Percentiles rank a stretch among this genome's conserved stretches.
phyloP scores from a whole-genome alignment of 2,888 invertebrate species.

The Parnassius orleans region DNA sequence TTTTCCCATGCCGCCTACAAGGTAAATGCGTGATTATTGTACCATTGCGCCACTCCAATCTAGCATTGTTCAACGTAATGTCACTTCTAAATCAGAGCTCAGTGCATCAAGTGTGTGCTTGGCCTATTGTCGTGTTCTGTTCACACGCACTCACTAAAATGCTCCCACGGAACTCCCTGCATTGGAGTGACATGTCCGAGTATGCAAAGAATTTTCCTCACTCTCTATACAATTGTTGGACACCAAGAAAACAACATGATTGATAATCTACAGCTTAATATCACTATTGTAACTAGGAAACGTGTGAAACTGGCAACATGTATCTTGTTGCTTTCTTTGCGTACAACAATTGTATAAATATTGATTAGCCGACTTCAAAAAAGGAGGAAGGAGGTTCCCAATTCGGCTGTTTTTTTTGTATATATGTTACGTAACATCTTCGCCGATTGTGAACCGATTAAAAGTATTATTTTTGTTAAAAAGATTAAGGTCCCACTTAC shows the following conservation, averaged over 20 bases:
- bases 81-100: conserved; percentile 73
- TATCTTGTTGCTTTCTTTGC: conserved; percentile 6
- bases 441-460: too few species aligned
- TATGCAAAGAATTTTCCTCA: conserved; percentile 41
- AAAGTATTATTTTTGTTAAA: too few species aligned
- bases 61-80: conserved; percentile 71
- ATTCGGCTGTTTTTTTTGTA: too few species aligned
- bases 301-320: too few species aligned
- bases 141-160: conserved; percentile 74
- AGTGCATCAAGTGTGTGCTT: conserved; percentile 60
- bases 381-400: too few species aligned
- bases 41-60: conserved; percentile 58
- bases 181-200: conserved; percentile 40
- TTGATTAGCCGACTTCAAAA: conserved; percentile 10
- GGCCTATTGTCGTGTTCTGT: conserved; percentile 64
- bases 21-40: conserved; percentile 61
- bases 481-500: too few species aligned
- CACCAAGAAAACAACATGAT: conserved; percentile 7
- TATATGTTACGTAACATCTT: too few species aligned
- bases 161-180: conserved; percentile 61
- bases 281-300: conserved; percentile 1
- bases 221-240: conserved; percentile 16
- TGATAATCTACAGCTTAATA: conserved; percentile 5
- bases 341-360: conserved; percentile 14
- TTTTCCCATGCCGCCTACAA: conserved; percentile 74